A percentile compares a stretch with the other conserved stretches of the same genome.
These are phyloP conservation scores for Melanotus villosus DNA, from an alignment of 2,888 invertebrate species.

Conservation along the genomic window DNA sequence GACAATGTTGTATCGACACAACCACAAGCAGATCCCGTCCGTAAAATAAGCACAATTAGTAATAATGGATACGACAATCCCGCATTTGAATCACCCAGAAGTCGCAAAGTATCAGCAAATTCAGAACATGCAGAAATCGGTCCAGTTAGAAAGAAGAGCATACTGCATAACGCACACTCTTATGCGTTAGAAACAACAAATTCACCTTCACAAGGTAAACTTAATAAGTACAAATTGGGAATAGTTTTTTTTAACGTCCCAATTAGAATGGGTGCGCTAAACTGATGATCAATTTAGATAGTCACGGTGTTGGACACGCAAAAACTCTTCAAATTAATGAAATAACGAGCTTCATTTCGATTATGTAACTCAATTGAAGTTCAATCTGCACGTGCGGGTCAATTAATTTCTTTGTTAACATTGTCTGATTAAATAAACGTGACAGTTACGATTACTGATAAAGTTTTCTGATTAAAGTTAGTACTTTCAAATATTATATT, in stretches of 20 bases:
- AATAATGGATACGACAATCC: conserved; percentile 77
- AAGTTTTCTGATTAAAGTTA: no score
- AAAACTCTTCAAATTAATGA: background rate
- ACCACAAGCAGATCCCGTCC: conserved; percentile 65
- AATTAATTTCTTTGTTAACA: no score
- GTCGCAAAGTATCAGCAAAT: conserved; percentile 63
- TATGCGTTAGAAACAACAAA: conserved; percentile 21
- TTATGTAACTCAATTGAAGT: background rate
- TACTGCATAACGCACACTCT: conserved; percentile 72
- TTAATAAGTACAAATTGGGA: background rate
- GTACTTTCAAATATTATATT: no score
- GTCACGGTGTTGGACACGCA: background rate
- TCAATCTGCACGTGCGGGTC: background rate
- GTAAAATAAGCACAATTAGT: conserved; percentile 58
- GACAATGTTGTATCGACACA: conserved; percentile 72
- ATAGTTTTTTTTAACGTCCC: no score
- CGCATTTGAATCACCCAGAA: conserved; percentile 73
- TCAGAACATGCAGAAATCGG: conserved; percentile 74
- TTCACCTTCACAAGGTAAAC: conserved; percentile 19
- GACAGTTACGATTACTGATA: no score
- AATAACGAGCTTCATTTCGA: background rate
- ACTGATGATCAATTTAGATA: conserved; percentile 5
- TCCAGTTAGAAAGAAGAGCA: conserved; percentile 80
- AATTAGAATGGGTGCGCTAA: background rate
- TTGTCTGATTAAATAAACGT: no score